These are phyloP conservation scores for Cyclophora albipunctata DNA, from an alignment of 2,888 invertebrate species.

Conservation along the genomic window DNA sequence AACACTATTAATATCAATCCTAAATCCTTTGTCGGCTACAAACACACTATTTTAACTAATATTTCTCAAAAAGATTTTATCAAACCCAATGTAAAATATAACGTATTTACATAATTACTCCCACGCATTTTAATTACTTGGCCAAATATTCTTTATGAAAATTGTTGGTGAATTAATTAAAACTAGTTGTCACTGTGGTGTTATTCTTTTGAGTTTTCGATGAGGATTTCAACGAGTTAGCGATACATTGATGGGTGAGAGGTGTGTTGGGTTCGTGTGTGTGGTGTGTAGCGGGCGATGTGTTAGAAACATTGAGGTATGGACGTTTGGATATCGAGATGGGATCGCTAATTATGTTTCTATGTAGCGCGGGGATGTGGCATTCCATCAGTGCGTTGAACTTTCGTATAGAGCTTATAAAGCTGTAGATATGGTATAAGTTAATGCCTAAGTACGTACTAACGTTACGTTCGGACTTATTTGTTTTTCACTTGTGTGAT, in stretches of 20 bases:
- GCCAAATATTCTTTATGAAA: conserved; percentile 26
- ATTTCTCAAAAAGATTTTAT: not conserved
- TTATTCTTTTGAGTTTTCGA: not conserved
- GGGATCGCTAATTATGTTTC: conserved; percentile 69
- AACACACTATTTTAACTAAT: too few species aligned
- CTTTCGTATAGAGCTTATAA: conserved; percentile 25
- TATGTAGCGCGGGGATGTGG: conserved; percentile 58
- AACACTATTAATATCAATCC: too few species aligned
- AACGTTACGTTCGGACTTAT: too few species aligned
- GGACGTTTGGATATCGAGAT: conserved; percentile 43
- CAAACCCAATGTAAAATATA: conserved; percentile 1
- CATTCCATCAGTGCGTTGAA: conserved; percentile 60
- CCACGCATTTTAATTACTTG: conserved; percentile 19
- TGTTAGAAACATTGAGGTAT: conserved; percentile 36
- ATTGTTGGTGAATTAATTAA: conserved; percentile 41
- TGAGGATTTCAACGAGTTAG: not conserved
- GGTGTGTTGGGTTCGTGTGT: conserved; percentile 3
- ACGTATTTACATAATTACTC: conserved; percentile 17
- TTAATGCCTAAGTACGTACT: too few species aligned
- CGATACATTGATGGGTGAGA: conserved; percentile 20
- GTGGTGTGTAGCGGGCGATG: conserved; percentile 32
- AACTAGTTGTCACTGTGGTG: conserved; percentile 24
- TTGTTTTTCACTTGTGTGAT: too few species aligned
- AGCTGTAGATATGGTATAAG: conserved; percentile 14
- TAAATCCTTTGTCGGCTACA: too few species aligned